Percentiles rank a stretch among this genome's conserved stretches.
phyloP scores from a whole-genome alignment of 2,797 vertebrate genomes.

The Pseudochromis fuscus region DNA sequence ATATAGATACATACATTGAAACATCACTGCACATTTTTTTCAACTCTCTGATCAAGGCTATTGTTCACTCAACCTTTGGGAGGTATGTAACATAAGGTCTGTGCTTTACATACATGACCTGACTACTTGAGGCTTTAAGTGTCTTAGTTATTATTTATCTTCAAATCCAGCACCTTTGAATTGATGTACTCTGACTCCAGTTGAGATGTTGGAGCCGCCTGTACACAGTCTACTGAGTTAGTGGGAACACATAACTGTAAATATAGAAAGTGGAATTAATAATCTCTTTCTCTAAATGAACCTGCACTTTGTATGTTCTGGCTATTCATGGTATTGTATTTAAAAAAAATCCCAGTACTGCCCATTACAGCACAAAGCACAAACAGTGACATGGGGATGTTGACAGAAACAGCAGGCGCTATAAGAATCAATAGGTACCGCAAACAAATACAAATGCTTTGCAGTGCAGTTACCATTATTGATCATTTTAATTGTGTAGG shows the following conservation, averaged over 20 bases:
- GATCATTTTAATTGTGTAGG: constrained; percentile 14
- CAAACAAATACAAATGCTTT: constrained; percentile 34
- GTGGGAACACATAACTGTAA: neutral
- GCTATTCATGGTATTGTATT: neutral
- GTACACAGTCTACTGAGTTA: neutral
- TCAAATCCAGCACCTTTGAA: neutral
- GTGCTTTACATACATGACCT: too few relatives aligned
- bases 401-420: constrained; percentile 6
- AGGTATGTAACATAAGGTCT: constrained; percentile 3
- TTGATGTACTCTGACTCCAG: too few relatives aligned
- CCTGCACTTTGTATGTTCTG: neutral
- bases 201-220: too few relatives aligned
- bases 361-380: neutral
- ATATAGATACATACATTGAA: constrained; percentile 7
- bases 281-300: neutral
- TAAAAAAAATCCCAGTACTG: too few relatives aligned
- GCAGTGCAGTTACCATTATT: constrained; percentile 12
- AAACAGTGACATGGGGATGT: neutral
- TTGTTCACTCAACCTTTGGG: neutral
- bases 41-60: neutral
- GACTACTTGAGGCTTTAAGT: neutral
- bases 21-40: neutral
- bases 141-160: neutral
- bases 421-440: constrained; percentile 11
- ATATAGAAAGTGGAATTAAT: constrained; percentile 2